phyloP scores from a whole-genome alignment of 1,140 invertebrate species.

The Drosophila tsacasi region DNA sequence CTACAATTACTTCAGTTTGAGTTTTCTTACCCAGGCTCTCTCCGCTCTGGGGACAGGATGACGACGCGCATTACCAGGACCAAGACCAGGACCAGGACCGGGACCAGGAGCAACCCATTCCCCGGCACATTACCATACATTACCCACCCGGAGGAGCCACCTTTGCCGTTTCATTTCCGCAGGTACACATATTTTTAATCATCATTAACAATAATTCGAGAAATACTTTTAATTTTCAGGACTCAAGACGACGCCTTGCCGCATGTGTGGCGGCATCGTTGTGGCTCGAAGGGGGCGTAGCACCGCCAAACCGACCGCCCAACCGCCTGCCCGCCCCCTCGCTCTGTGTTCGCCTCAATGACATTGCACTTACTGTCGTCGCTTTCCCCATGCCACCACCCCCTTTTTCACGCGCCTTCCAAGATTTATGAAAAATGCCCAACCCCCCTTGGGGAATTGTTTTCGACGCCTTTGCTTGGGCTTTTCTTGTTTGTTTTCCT shows the following conservation, averaged over 20 bases:
- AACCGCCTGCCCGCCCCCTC: slow-evolving; percentile 5
- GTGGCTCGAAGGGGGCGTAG: slow-evolving; percentile 21
- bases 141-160: slow-evolving; percentile 6
- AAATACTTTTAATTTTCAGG: slow-evolving; percentile 82
- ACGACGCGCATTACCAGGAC: neutral
- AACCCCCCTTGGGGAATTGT: slow-evolving; percentile 53
- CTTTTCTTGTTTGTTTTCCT: slow-evolving; percentile 18
- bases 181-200: slow-evolving; percentile 83
- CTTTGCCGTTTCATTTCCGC: slow-evolving; percentile 58
- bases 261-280: slow-evolving; percentile 25
- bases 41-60: slow-evolving; percentile 22
- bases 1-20: neutral
- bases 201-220: slow-evolving; percentile 85
- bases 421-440: slow-evolving; percentile 76
- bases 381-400: slow-evolving; percentile 11
- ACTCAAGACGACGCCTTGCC: slow-evolving; percentile 53
- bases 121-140: slow-evolving; percentile 10
- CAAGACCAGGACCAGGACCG: neutral
- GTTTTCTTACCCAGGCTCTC: neutral
- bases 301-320: neutral
- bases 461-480: slow-evolving; percentile 48
- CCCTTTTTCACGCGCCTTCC: slow-evolving; percentile 36
- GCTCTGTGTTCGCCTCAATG: slow-evolving; percentile 63
- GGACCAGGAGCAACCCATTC: slow-evolving; percentile 3
- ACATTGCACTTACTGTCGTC: slow-evolving; percentile 76